phyloP scores from a whole-genome alignment of 2,888 invertebrate species.

The Daptonema setosum region DNA sequence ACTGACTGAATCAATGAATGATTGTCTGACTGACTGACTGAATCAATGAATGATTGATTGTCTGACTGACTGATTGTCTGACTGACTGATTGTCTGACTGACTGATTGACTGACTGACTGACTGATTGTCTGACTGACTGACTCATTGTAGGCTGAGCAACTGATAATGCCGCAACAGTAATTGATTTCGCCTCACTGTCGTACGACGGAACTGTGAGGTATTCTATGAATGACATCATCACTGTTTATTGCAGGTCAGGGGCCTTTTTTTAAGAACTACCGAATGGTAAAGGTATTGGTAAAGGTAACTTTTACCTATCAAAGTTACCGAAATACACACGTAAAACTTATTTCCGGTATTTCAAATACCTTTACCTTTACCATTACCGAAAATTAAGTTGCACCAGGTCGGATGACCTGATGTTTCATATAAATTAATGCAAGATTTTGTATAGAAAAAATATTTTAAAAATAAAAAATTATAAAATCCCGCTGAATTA shows the following conservation, averaged over 20 bases:
- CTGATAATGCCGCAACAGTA: not conserved
- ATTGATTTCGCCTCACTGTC: not conserved
- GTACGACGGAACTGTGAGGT: not conserved
- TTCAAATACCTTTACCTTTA: no score
- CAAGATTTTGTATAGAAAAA: no score
- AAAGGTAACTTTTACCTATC: no score
- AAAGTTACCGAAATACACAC: no score
- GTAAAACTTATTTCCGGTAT: no score
- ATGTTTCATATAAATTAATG: no score
- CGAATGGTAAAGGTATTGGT: no score
- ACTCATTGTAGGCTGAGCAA: not conserved
- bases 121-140: not conserved
- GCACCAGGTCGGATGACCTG: no score
- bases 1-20: not conserved
- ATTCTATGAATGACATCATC: not conserved
- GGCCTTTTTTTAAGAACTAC: no score
- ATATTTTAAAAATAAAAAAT: no score
- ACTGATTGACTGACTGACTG: not conserved
- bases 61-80: not conserved
- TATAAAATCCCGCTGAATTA: no score
- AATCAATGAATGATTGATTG: not conserved
- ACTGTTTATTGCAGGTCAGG: not conserved
- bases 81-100: not conserved
- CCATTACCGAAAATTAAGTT: no score
- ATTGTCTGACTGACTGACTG: not conserved